phyloP scores from a whole-genome alignment of 2,797 vertebrate species.

The Sternarchorhynchus goeldii region DNA sequence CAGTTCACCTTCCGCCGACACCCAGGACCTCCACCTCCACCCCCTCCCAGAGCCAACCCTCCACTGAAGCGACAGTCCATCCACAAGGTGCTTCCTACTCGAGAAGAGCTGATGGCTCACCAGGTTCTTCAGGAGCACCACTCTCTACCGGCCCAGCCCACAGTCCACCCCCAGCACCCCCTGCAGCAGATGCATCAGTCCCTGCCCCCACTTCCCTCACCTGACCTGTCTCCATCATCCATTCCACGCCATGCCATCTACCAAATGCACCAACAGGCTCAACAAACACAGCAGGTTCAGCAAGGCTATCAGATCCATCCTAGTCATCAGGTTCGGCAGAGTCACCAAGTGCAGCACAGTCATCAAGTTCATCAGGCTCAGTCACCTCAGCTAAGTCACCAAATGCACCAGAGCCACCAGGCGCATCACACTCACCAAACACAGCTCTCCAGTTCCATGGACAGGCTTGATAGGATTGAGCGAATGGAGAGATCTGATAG shows the following conservation, averaged over 20 bases:
- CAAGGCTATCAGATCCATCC: constrained; percentile 62
- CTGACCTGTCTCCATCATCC: constrained; percentile 62
- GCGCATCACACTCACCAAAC: constrained; percentile 67
- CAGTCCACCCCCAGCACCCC: constrained; percentile 67
- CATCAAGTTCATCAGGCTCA: constrained; percentile 67
- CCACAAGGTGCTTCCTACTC: constrained; percentile 73
- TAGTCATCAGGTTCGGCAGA: constrained; percentile 60
- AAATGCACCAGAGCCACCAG: constrained; percentile 62
- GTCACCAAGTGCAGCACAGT: constrained; percentile 68
- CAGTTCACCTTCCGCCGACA: constrained; percentile 75
- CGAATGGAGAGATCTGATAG: constrained; percentile 28
- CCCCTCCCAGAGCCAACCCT: constrained; percentile 74
- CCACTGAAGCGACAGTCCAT: constrained; percentile 79
- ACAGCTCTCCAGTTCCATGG: constrained; percentile 54
- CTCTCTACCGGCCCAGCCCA: constrained; percentile 75
- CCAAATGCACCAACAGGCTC: constrained; percentile 68
- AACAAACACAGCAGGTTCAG: constrained; percentile 67
- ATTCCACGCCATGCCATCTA: constrained; percentile 67
- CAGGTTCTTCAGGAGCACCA: constrained; percentile 74
- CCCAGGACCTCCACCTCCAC: constrained; percentile 77
- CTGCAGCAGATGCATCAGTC: constrained; percentile 77
- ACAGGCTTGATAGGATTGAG: constrained; percentile 57
- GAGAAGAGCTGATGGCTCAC: constrained; percentile 72
- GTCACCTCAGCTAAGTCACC: constrained; percentile 66
- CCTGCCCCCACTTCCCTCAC: constrained; percentile 71